Evolutionary conservation across 2,888 invertebrate genomes (phyloP).

Genomic region (Cordylochernes scorpioides): DNA sequence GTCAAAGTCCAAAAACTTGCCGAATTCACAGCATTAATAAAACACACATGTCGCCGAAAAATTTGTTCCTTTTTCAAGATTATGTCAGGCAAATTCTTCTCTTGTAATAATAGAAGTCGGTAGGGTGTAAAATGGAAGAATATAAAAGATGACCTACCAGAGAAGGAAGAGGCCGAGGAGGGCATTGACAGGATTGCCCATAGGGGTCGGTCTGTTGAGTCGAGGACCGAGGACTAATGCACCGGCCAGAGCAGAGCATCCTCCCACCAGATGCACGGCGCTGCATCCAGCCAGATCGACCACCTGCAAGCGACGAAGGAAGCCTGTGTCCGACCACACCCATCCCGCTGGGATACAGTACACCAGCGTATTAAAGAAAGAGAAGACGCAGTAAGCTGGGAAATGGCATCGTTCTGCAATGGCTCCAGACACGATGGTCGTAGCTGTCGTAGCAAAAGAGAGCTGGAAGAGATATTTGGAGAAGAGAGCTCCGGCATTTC

Average conservation of each 20-base stretch:
- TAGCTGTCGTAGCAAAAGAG: constrained; percentile 65
- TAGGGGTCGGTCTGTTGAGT: too few relatives aligned
- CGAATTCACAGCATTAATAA: too few relatives aligned
- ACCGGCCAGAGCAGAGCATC: constrained; percentile 48
- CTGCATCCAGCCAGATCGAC: constrained; percentile 30
- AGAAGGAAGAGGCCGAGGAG: constrained; percentile 70
- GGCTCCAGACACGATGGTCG: constrained; percentile 73
- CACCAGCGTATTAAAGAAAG: constrained; percentile 57
- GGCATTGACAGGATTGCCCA: constrained; percentile 68
- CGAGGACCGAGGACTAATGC: constrained; percentile 70
- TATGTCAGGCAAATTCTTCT: too few relatives aligned
- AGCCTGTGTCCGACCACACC: constrained; percentile 18
- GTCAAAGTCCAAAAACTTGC: too few relatives aligned
- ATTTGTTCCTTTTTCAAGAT: too few relatives aligned
- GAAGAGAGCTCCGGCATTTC: constrained; percentile 51
- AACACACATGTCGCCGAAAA: too few relatives aligned
- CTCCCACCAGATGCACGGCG: constrained; percentile 58
- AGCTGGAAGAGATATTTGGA: constrained; percentile 62
- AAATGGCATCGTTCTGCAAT: constrained; percentile 63
- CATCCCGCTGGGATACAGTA: constrained; percentile 57
- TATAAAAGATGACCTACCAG: constrained; percentile 36
- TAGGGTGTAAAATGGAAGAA: too few relatives aligned
- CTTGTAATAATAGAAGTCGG: too few relatives aligned
- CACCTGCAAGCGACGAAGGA: constrained; percentile 18
- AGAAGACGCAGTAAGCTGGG: constrained; percentile 68